Evolutionary conservation across 2,888 invertebrate genomes (phyloP), one percentile per base, ranked within the genome.

Genomic region (Oscheius myriophilus): DNA sequence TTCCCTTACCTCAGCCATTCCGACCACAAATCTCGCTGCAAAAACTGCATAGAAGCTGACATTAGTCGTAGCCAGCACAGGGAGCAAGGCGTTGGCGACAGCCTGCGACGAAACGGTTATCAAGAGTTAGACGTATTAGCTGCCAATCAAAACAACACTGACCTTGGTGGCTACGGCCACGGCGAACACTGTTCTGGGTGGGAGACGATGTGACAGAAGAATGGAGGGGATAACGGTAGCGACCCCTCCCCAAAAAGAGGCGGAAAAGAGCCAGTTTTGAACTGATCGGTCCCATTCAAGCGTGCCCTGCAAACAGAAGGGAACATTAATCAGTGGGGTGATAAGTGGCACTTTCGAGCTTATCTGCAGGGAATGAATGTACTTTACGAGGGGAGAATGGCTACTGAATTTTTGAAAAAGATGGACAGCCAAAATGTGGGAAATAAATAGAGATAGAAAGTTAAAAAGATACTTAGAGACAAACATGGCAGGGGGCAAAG

Each of bases 141-240:
- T 23, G 25, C n/a, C 11, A 26, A 55, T n/a, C 46, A n/a, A 49
- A 9, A 9, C 42, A 67, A 46, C 33, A 12, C 52, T 7, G 21
- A 67, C 67, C 39, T 67, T 67, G 6, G 26, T 61, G 2, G 59
- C 53, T 39, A 67, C 41, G n/a, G 53, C 25, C 14, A 67, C 51
- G 25, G 67, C 67, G 41, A 67, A 59, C n/a, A 61, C 45, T 6
- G 33, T 51, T 54, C 58, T 63, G 11, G 68, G 68, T 4, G 68
- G 62, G 14, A 63, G 54, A 33, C 68, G 49, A 49, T 68, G 68
- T n/a, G 58, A 74, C 21, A 78, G 42, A 14, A 72, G 39, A 14
- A 81, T 78, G 16, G 72, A 69, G 16, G 80, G 80, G 33, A 81
- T 59, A 23, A 74, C 43, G 1, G 78, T 69, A 41, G 81, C 49